These are phyloP conservation scores for Himantopus leucocephalus DNA, from an alignment of 2,113 vertebrate species.

Conservation along the genomic window DNA sequence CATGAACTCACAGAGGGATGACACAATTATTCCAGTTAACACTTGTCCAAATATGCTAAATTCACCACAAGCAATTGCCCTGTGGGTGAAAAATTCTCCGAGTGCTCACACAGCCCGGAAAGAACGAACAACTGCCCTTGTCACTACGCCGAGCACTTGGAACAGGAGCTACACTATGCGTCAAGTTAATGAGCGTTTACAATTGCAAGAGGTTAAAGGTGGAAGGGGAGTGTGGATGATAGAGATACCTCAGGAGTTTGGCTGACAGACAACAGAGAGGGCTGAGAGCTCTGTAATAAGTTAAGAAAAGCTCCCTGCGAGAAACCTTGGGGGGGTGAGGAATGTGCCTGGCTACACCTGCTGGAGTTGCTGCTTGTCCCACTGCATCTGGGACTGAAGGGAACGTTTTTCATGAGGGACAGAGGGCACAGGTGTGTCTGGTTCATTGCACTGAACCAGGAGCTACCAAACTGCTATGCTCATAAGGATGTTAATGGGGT, in stretches of 20 bases:
- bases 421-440: neutral
- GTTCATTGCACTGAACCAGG: neutral
- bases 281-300: neutral
- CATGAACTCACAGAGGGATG: neutral
- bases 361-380: neutral
- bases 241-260: neutral
- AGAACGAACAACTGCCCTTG: neutral
- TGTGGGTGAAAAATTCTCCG: neutral
- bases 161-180: neutral
- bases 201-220: conserved; percentile 31
- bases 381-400: neutral
- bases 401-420: neutral
- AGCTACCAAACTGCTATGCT: neutral
- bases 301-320: neutral
- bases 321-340: neutral
- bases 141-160: neutral
- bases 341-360: neutral
- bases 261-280: neutral
- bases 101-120: neutral
- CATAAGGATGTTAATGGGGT: neutral
- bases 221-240: neutral
- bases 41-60: neutral
- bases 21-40: neutral
- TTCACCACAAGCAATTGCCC: neutral
- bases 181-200: neutral